A percentile compares a stretch with the other conserved stretches of the same genome.
phyloP scores from a whole-genome alignment of 2,797 vertebrate genomes.

The Eremophila alpestris region DNA sequence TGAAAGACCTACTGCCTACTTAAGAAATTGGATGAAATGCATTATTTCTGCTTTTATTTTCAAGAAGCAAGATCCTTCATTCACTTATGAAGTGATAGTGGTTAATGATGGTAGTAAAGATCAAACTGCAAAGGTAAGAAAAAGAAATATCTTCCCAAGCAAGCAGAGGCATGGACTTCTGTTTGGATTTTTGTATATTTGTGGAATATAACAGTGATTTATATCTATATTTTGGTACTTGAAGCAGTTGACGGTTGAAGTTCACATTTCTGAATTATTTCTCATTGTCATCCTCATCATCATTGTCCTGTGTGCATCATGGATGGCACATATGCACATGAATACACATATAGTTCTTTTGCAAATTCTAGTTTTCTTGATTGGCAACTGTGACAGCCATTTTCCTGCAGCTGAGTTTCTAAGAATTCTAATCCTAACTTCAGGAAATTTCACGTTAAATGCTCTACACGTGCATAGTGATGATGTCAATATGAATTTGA shows the following conservation, averaged over 20 bases:
- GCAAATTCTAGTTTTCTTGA: neutral
- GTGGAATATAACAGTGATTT: neutral
- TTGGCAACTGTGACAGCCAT: neutral
- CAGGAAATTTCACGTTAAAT: neutral
- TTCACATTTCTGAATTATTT: neutral
- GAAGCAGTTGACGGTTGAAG: neutral
- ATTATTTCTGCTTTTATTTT: conserved; percentile 49
- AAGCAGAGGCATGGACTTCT: neutral
- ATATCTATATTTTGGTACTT: neutral
- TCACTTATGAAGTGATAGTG: conserved; percentile 94
- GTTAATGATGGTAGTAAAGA: conserved; percentile 96
- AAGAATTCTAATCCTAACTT: neutral
- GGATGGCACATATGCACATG: neutral
- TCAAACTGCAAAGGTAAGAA: conserved; percentile 88
- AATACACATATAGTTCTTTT: neutral
- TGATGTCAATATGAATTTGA: neutral
- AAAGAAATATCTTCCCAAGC: neutral
- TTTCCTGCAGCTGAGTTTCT: neutral
- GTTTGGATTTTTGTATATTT: neutral
- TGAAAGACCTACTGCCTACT: neutral
- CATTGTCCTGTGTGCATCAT: fast-evolving
- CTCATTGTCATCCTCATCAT: neutral
- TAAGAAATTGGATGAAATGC: neutral
- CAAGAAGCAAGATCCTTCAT: conserved; percentile 84
- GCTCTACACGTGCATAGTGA: neutral